phyloP scores from a whole-genome alignment of 2,113 vertebrate genomes.

The Siniperca chuatsi region DNA sequence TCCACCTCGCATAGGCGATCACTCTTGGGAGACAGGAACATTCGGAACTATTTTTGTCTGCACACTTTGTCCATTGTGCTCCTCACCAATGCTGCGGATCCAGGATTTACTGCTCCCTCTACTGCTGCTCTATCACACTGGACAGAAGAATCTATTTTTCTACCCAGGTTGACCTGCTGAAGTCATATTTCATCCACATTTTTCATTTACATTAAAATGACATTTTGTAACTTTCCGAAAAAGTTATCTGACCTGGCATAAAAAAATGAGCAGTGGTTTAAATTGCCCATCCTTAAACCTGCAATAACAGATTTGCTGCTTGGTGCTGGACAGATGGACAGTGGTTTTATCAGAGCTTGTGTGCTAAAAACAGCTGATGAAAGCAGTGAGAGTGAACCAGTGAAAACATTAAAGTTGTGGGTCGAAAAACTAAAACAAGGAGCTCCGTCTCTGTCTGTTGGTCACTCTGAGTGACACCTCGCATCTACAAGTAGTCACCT shows the following conservation, averaged over 20 bases:
- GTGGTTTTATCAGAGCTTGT: too few species aligned
- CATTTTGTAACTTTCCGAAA: neutral
- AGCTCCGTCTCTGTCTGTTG: too few species aligned
- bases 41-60: constrained; percentile 26
- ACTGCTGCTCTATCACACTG: neutral
- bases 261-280: neutral
- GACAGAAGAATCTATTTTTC: neutral
- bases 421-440: too few species aligned
- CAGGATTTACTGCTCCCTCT: neutral
- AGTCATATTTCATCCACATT: neutral
- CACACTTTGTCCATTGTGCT: neutral
- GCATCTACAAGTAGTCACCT: too few species aligned
- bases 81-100: neutral
- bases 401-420: too few species aligned
- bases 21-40: constrained; percentile 11
- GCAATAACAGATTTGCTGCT: too few species aligned
- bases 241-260: neutral
- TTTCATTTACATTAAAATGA: neutral
- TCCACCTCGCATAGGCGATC: constrained; percentile 6
- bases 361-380: too few species aligned
- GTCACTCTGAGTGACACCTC: too few species aligned
- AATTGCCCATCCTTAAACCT: neutral
- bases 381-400: too few species aligned
- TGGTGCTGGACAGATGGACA: too few species aligned
- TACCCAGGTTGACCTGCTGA: neutral